Evolutionary conservation across 1,140 invertebrate species (phyloP), one percentile per base, ranked within the genome.

Genomic region (Meloidogyne chitwoodi): DNA sequence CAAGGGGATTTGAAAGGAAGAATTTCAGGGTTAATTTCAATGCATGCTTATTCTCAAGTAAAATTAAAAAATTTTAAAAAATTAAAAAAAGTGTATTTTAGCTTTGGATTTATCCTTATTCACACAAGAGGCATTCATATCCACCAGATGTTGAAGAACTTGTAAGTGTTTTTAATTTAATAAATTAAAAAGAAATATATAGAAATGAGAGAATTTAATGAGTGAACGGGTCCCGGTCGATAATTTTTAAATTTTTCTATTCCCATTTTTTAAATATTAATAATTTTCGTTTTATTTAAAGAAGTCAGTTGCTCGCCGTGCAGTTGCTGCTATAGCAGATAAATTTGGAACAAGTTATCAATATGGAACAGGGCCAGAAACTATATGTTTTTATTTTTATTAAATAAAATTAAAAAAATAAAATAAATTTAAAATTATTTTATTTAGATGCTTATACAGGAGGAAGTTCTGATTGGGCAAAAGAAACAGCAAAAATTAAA

Each of bases 361-460:
- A 48, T 70, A 77, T 75, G 84, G 84, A 38, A 87, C 84, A 16
- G 84, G 84, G 16, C 84, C 84, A 1, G 84, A 85, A 69, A 85
- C 87, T 68, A 85, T 85, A 62, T 85, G 83, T n/a, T n/a, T n/a
- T n/a, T n/a, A n/a, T n/a, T n/a, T n/a, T n/a, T n/a, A n/a, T n/a
- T n/a, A n/a, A n/a, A n/a, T n/a, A n/a, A n/a, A n/a, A n/a, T n/a
- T n/a, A n/a, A n/a, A n/a, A n/a, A n/a, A n/a, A n/a, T n/a, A n/a
- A n/a, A n/a, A n/a, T n/a, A n/a, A n/a, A 22, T 8, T 2, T 12
- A 67, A 41, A 29, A 26, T 16, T 75, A n/a, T 63, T n/a, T 41
- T 2, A 78, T 81, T 65, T 63, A 86, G 83, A 87, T 74, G 84
- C 85, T 27, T 86, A 85, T 71, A 79, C 85, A 1, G 84, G 84